A percentile compares a stretch with the other conserved stretches of the same genome.
phyloP scores from a whole-genome alignment of 2,888 invertebrate genomes.

The Tortrix viridana region DNA sequence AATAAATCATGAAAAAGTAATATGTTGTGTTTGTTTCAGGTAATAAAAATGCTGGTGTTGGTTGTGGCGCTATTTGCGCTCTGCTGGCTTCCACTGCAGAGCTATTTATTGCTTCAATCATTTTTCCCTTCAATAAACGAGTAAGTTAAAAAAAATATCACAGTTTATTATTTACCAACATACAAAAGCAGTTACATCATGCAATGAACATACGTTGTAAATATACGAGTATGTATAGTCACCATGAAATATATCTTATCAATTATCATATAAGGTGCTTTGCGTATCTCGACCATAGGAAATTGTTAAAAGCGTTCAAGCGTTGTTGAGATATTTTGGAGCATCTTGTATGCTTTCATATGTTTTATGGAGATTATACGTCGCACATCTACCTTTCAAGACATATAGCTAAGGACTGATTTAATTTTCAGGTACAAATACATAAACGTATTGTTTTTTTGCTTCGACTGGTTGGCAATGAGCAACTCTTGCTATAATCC shows the following conservation, averaged over 20 bases:
- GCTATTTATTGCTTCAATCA: conserved; percentile 89
- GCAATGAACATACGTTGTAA: too few species aligned
- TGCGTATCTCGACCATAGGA: not conserved
- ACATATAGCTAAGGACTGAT: not conserved
- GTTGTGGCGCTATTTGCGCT: conserved; percentile 92
- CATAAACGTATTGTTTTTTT: conserved; percentile 94
- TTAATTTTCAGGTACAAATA: conserved; percentile 87
- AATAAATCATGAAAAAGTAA: conserved; percentile 20
- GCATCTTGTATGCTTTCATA: not conserved
- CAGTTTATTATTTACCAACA: not conserved
- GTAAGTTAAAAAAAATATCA: conserved; percentile 69
- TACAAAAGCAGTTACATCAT: not conserved
- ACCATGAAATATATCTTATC: not conserved
- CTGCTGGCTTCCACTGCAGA: conserved; percentile 93
- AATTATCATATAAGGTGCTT: not conserved
- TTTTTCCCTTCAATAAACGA: conserved; percentile 88
- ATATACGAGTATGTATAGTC: not conserved
- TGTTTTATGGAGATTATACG: not conserved
- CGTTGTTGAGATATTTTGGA: not conserved
- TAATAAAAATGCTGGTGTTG: conserved; percentile 94
- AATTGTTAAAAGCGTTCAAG: not conserved
- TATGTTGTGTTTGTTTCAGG: conserved; percentile 77
- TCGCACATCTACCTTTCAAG: not conserved
- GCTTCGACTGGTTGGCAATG: conserved; percentile 94
- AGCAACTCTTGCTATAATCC: conserved; percentile 96